Evolutionary conservation across 2,888 invertebrate species (phyloP).

Genomic region (Perithous albicinctus): DNA sequence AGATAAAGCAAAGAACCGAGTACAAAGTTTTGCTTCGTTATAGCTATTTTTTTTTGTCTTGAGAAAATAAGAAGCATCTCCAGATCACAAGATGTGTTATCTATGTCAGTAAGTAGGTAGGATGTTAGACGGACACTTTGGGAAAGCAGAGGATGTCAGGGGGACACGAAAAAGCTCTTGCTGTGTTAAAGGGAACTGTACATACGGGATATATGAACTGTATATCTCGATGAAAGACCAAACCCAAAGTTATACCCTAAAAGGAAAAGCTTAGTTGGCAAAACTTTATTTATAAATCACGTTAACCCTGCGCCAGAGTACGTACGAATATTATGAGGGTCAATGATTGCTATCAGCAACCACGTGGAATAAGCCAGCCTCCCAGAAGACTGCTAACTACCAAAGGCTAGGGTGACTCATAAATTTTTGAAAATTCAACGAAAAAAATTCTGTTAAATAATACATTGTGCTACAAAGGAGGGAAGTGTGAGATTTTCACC

Average conservation of each 20-base stretch:
- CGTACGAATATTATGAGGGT: neutral
- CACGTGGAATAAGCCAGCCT: no score
- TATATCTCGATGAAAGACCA: slow-evolving; percentile 1
- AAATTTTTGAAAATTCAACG: no score
- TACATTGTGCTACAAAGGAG: no score
- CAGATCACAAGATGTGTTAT: neutral
- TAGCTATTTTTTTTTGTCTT: neutral
- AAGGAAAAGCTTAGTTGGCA: neutral
- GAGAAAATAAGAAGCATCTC: neutral
- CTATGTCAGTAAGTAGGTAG: slow-evolving; percentile 1
- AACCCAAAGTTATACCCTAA: neutral
- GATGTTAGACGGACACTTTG: slow-evolving; percentile 3
- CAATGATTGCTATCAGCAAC: neutral
- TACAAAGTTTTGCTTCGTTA: neutral
- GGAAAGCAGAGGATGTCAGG: neutral
- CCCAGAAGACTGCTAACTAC: no score
- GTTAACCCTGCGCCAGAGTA: neutral
- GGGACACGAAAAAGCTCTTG: slow-evolving; percentile 27
- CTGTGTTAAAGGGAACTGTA: neutral
- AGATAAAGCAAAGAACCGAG: neutral
- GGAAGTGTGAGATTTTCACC: no score
- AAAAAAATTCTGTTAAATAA: no score
- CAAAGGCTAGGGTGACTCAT: no score
- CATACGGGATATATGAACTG: neutral
- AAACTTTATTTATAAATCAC: neutral